Conservation (phyloP, 2,888 invertebrate species). For the Mellilla xanthometata region DNA sequence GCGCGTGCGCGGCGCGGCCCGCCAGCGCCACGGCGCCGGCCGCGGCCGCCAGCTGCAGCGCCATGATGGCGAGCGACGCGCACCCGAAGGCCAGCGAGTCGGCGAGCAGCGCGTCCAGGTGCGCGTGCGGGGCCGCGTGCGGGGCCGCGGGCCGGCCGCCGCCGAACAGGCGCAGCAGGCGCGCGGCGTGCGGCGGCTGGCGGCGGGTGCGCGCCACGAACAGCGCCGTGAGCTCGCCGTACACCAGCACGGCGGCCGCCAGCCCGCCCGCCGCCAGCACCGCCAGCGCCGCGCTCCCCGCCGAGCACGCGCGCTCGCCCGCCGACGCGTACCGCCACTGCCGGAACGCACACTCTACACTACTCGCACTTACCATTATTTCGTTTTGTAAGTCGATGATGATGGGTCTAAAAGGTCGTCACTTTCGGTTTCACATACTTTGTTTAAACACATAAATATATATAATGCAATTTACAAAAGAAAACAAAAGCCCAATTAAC, state of each 20-base stretch:
- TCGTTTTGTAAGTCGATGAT: background rate
- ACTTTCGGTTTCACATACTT: no score
- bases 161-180: constrained; percentile 71
- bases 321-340: constrained; percentile 73
- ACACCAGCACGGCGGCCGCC: constrained; percentile 82
- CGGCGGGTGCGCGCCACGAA: constrained; percentile 78
- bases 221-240: constrained; percentile 84
- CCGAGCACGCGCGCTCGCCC: constrained; percentile 49
- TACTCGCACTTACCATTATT: background rate
- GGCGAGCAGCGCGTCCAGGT: constrained; percentile 79
- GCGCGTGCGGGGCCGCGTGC: constrained; percentile 61
- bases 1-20: constrained; percentile 78
- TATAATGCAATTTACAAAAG: no score
- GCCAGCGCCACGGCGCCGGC: constrained; percentile 78
- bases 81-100: constrained; percentile 79
- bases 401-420: no score
- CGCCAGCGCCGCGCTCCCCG: constrained; percentile 44
- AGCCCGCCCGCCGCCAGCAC: constrained; percentile 58
- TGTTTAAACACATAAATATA: no score
- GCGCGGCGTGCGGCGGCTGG: constrained; percentile 55
- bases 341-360: background rate
- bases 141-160: constrained; percentile 71
- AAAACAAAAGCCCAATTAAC: no score
- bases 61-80: constrained; percentile 74
- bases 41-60: constrained; percentile 72